These are phyloP conservation scores for Psammodynastes pulverulentus DNA, from an alignment of 2,113 vertebrate genomes.

Conservation along the genomic window DNA sequence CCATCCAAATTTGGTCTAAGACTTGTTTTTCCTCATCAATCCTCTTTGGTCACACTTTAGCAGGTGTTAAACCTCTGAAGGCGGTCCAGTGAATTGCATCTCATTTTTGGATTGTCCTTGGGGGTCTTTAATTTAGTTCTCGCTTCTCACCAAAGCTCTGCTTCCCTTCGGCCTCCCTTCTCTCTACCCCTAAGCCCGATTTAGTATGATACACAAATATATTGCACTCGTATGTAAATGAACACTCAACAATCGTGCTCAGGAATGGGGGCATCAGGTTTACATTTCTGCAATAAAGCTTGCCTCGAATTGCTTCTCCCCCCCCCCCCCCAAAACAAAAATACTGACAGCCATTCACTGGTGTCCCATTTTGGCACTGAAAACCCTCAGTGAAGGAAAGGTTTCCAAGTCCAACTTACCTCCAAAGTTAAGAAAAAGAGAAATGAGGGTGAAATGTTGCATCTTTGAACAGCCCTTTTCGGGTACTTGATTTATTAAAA, in stretches of 20 bases:
- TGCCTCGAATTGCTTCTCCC: not conserved
- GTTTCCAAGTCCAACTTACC: not conserved
- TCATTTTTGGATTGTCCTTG: not conserved
- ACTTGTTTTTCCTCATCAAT: too few relatives aligned
- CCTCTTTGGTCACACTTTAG: conserved; percentile 7
- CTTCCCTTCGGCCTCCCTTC: not conserved
- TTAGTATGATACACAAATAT: accelerated
- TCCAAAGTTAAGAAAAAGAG: not conserved
- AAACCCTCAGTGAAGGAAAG: not conserved
- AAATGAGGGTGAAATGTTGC: not conserved
- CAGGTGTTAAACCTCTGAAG: not conserved
- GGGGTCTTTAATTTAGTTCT: conserved; percentile 14
- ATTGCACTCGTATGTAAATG: not conserved
- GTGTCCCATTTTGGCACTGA: not conserved
- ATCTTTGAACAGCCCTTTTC: not conserved
- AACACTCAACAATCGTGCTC: not conserved
- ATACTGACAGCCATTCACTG: not conserved
- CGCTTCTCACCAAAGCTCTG: not conserved
- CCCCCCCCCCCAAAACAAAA: too few relatives aligned
- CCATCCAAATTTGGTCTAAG: too few relatives aligned
- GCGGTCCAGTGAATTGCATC: conserved; percentile 15
- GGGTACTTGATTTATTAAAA: not conserved
- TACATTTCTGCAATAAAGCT: not conserved
- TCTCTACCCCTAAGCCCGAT: not conserved
- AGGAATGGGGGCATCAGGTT: conserved; percentile 2